A percentile compares a stretch with the other conserved stretches of the same genome.
Conservation (phyloP, 2,113 vertebrate species). For the Oreocharis arfaki region DNA sequence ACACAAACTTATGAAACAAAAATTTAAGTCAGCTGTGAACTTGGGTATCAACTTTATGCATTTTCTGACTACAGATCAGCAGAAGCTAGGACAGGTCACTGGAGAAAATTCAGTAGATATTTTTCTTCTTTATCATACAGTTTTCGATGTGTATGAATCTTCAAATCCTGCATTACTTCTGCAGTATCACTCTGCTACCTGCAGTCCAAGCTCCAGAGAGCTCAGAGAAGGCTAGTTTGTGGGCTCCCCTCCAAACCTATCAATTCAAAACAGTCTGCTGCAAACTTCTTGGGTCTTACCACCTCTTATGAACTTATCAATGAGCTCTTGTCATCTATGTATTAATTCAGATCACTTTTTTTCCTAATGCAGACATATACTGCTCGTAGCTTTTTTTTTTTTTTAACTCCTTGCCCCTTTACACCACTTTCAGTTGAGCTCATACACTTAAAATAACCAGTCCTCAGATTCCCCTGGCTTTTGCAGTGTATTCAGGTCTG, state of each 20-base stretch:
- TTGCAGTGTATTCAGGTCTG: neutral
- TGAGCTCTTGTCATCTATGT: neutral
- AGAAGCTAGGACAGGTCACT: neutral
- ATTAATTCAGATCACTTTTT: neutral
- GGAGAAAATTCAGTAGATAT: neutral
- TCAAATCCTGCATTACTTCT: neutral
- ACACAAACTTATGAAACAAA: neutral
- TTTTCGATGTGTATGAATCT: neutral
- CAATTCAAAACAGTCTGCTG: neutral
- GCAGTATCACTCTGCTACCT: neutral
- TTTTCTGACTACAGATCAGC: neutral
- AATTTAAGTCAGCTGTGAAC: neutral
- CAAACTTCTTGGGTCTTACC: neutral
- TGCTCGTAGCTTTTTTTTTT: neutral
- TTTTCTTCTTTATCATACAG: neutral
- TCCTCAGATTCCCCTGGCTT: neutral
- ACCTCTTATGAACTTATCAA: neutral
- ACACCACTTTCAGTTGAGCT: neutral
- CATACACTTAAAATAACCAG: neutral
- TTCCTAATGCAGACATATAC: neutral
- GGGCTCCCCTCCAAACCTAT: neutral
- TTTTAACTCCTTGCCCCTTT: neutral
- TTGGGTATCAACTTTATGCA: neutral
- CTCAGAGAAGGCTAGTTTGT: neutral
- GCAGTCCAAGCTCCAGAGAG: neutral